These are phyloP conservation scores for Cepaea nemoralis DNA, from an alignment of 1,140 invertebrate species.

Conservation along the genomic window DNA sequence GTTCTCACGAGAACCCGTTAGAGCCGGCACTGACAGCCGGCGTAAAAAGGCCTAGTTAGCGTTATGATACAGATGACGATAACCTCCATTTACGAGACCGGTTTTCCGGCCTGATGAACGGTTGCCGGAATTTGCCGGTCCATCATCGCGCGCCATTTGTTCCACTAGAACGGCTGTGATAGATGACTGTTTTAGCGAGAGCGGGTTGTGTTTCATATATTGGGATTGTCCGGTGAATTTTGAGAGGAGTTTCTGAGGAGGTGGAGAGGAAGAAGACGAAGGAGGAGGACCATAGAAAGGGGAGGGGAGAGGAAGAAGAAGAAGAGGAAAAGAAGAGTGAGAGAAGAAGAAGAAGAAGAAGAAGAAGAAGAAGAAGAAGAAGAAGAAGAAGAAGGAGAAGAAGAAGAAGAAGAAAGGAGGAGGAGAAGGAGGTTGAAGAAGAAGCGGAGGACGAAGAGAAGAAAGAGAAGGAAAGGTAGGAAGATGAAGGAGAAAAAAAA, in stretches of 20 bases:
- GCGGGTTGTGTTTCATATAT: background rate
- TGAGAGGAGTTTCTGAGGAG: background rate
- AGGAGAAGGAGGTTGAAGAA: no score
- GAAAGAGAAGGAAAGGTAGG: no score
- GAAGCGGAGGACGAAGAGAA: no score
- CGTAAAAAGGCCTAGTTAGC: background rate
- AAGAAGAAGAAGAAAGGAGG: no score
- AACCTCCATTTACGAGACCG: constrained; percentile 13
- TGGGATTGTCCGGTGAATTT: background rate
- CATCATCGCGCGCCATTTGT: constrained; percentile 3
- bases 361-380: no score
- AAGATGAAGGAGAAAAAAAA: no score
- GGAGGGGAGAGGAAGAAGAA: background rate
- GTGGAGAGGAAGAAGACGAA: no score
- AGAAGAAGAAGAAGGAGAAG: no score
- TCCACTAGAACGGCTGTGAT: background rate
- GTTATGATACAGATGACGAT: constrained; percentile 7
- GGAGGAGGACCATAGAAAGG: no score
- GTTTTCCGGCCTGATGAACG: constrained; percentile 22
- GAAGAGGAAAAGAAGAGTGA: background rate
- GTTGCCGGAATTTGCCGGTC: constrained; percentile 9
- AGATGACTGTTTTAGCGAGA: constrained; percentile 4
- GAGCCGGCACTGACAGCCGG: constrained; percentile 12
- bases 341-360: no score
- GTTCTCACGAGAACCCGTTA: background rate